Evolutionary conservation across 2,888 invertebrate species (phyloP), one percentile per base, ranked within the genome.

Genomic region (Ramazzottius varieornatus): DNA sequence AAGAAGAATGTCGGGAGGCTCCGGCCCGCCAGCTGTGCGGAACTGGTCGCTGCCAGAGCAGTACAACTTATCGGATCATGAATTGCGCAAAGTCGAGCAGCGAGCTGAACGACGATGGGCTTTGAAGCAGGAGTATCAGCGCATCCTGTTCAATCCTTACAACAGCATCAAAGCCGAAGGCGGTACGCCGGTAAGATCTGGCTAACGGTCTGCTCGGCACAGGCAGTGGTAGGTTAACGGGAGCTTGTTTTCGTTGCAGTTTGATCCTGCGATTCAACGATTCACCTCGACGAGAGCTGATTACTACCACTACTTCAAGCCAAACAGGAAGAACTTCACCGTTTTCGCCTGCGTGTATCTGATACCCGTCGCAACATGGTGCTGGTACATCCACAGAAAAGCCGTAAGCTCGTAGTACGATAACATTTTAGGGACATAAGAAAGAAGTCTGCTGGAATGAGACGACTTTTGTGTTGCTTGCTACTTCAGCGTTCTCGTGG

Each of bases 231-330:
- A 13, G 8, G 20, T 40, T 40, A 40, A 40, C 40, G 20, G 40
- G 40, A 13, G 8, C 40, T 40, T 40, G 8, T 40, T 54, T 54
- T 40, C 4, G 4, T 54, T 54, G 4, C 29, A 54, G 54, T 54
- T 54, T 54, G 54, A 54, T 54, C 54, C 54, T n/a, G 4, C 24
- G 20, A 54, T 54, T 8, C 54, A 54, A 29, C 54, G 54, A 16
- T 54, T 54, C 54, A n/a, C 54, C 8, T 16, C 54, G 13, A 54
- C 54, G 4, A 8, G 54, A 8, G 54, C 54, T 13, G 54, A 54
- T 54, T 54, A 54, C 29, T 54, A 54, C 54, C 54, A 54, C 54
- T 54, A 54, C 54, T 54, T 54, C 54, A 54, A 54, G 29, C 54
- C 54, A 13, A 54, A 54, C 29, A 13, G 29, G 13, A 8, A 4